Evolutionary conservation across 2,113 vertebrate species (phyloP).

Genomic region (Sprattus sprattus): DNA sequence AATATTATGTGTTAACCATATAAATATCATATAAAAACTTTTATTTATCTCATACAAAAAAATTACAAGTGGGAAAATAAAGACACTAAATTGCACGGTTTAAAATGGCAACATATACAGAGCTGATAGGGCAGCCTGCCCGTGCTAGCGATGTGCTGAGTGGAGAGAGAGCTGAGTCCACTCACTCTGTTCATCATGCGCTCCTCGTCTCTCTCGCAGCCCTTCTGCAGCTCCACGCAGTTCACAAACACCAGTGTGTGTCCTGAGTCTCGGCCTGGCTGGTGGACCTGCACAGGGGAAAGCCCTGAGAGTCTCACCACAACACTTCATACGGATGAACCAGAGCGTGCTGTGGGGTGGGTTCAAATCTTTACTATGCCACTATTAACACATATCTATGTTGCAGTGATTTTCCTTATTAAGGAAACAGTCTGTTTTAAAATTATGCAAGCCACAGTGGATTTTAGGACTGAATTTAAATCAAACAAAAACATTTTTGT

Average conservation of each 20-base stretch:
- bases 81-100: too few relatives aligned
- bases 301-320: too few relatives aligned
- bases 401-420: too few relatives aligned
- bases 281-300: neutral
- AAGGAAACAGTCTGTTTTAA: too few relatives aligned
- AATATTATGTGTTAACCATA: too few relatives aligned
- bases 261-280: neutral
- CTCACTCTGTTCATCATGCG: neutral
- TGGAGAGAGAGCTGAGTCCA: neutral
- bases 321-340: too few relatives aligned
- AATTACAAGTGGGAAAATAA: too few relatives aligned
- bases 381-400: too few relatives aligned
- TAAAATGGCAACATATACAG: neutral
- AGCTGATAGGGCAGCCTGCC: neutral
- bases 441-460: neutral
- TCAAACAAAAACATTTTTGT: neutral
- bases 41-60: too few relatives aligned
- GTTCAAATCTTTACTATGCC: too few relatives aligned
- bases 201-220: slow-evolving; percentile 25
- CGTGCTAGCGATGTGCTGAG: neutral
- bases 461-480: neutral
- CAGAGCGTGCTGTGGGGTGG: neutral
- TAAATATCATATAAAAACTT: too few relatives aligned
- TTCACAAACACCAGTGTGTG: slow-evolving; percentile 46
- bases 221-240: slow-evolving; percentile 42